phyloP scores from a whole-genome alignment of 2,113 vertebrate genomes.

The Chrysochloris asiatica region DNA sequence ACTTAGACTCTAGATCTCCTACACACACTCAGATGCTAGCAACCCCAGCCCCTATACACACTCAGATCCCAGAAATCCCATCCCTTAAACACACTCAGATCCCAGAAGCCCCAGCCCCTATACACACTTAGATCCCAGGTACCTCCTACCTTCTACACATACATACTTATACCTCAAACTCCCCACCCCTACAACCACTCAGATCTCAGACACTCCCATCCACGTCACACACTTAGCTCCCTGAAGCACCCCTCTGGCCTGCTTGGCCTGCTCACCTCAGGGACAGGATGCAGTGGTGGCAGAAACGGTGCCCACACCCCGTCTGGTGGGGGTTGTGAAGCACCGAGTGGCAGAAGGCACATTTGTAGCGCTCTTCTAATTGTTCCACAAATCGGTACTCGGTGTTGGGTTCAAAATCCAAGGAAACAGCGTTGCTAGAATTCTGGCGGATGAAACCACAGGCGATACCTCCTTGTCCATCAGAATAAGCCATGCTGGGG shows the following conservation, averaged over 20 bases:
- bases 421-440: slow-evolving; percentile 80
- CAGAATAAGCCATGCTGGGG: slow-evolving; percentile 72
- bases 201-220: not conserved
- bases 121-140: not conserved
- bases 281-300: slow-evolving; percentile 87
- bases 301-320: slow-evolving; percentile 92
- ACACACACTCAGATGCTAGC: too few species aligned
- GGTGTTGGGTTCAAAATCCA: slow-evolving; percentile 85
- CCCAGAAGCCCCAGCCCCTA: not conserved
- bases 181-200: not conserved
- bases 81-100: not conserved
- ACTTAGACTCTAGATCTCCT: too few species aligned
- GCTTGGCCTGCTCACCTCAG: slow-evolving; percentile 84
- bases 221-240: not conserved
- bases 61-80: not conserved
- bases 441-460: slow-evolving; percentile 83
- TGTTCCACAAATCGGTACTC: slow-evolving; percentile 86
- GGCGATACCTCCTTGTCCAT: slow-evolving; percentile 74
- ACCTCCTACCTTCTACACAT: not conserved
- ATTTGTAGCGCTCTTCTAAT: slow-evolving; percentile 89
- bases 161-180: not conserved
- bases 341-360: slow-evolving; percentile 86
- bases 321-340: slow-evolving; percentile 92
- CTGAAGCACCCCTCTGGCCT: not conserved
- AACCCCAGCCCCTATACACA: not conserved